Base-by-base conservation (phyloP, 2,888 invertebrate species). In the Drosophila paramelanica region DNA sequence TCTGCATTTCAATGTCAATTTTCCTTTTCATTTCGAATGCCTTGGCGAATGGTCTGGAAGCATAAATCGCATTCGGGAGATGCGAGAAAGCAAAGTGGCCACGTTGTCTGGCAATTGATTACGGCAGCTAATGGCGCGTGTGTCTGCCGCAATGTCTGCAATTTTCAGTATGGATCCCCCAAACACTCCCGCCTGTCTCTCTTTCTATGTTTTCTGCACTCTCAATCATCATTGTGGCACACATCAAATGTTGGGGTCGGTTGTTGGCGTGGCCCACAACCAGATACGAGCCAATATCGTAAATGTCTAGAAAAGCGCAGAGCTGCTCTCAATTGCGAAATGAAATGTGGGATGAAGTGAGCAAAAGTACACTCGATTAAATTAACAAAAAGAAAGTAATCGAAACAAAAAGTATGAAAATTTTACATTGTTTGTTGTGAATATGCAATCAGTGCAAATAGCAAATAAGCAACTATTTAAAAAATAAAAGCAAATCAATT, bases 1-100 rank as follows among this genome's bases (percentile, higher is more conserved):
- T 71, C 70, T 1, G 11, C 76, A 79, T 81, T 84, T 83, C 82
- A 88, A 83, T 83, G 85, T 88, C 85, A 88, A 81, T 82, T 88
- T 73, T 68, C 58, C 20, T 43, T 47, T 64, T 31, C 25, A 23
- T 60, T 56, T 33, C 36, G 53, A 69, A 39, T 43, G 61, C 55
- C 59, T 79, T 59, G 76, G 66, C 45, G 71, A 81, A 60, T 62
- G 62, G 62, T 52, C 65, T 68, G 61, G 38, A 58, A 73, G 51
- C 66, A 68, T 60, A 50, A 62, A 64, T 71, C 74, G 50, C 59
- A 55, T 55, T 69, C 17, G 17, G 14, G n/a, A n/a, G 38, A 50
- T 53, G 41, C 8, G 49, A 38, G 38, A 14, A 41, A 39, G 60
- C 57, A 60, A 59, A 65, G 49, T 57, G 77, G 81, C 66, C 66